Evolutionary conservation across 2,797 vertebrate species (phyloP).

Genomic region (Cyclura pinguis): DNA sequence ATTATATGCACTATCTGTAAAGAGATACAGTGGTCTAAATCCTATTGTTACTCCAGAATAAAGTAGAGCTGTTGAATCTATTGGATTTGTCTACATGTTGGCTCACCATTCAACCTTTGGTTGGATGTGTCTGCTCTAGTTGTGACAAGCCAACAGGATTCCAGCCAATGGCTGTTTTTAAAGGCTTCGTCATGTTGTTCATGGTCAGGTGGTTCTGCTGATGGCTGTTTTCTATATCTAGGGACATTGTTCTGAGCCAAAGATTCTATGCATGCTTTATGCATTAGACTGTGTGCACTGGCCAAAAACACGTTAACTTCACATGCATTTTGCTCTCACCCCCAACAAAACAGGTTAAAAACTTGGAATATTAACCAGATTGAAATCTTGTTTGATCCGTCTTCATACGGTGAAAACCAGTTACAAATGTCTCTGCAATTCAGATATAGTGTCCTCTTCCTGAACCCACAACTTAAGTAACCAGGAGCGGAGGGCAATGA

Average conservation of each 20-base stretch:
- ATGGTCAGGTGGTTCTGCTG: not conserved
- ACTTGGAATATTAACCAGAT: not conserved
- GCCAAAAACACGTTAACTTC: not conserved
- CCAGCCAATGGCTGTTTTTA: not conserved
- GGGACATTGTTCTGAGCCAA: not conserved
- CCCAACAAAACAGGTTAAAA: not conserved
- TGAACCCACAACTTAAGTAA: slow-evolving; percentile 17
- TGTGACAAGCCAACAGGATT: too few species aligned
- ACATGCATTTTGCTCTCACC: not conserved
- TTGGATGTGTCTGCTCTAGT: too few species aligned
- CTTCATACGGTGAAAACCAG: not conserved
- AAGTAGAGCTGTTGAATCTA: not conserved
- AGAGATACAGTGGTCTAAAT: not conserved
- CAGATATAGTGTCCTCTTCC: not conserved
- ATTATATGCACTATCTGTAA: not conserved
- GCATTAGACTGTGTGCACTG: not conserved
- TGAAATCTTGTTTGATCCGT: not conserved
- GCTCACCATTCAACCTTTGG: too few species aligned
- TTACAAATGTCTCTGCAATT: not conserved
- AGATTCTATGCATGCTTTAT: not conserved
- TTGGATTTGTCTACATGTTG: too few species aligned
- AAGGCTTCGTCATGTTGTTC: not conserved
- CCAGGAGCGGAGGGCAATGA: not conserved
- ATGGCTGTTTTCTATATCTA: not conserved
- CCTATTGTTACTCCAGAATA: not conserved